Conservation (phyloP, 2,888 invertebrate species). For the Synergus japonicus region DNA sequence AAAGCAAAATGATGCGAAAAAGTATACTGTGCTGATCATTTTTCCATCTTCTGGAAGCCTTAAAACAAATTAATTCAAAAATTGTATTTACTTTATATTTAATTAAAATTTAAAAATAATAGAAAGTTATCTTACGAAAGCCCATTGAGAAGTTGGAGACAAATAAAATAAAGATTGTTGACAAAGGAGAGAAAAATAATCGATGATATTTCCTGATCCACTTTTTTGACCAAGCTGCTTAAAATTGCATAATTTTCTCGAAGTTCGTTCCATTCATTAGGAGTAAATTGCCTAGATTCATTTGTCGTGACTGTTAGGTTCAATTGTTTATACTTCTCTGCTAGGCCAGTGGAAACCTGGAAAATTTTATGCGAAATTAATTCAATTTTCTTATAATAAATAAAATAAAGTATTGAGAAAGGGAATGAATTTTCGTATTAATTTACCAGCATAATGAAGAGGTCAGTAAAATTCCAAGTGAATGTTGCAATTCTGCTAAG, state of each 20-base stretch:
- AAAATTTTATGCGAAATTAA: not conserved
- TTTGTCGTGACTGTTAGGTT: constrained; percentile 78
- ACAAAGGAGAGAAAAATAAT: constrained; percentile 83
- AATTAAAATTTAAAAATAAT: constrained; percentile 16
- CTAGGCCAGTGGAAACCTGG: constrained; percentile 79
- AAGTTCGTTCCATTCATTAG: constrained; percentile 80
- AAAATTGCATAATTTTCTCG: constrained; percentile 83
- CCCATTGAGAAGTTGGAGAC: constrained; percentile 84
- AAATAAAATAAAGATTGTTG: constrained; percentile 87
- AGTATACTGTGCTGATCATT: constrained; percentile 76
- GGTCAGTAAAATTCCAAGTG: constrained; percentile 86
- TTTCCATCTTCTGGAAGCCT: constrained; percentile 59
- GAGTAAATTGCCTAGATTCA: constrained; percentile 72
- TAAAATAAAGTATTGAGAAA: not conserved
- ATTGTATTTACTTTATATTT: not conserved
- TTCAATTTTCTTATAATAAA: constrained; percentile 63
- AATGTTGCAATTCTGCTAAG: constrained; percentile 83
- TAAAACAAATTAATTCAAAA: not conserved
- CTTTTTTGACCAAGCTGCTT: constrained; percentile 80
- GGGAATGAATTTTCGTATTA: constrained; percentile 22
- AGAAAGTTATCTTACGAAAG: constrained; percentile 79
- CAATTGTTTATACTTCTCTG: constrained; percentile 82
- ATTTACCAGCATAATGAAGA: constrained; percentile 85
- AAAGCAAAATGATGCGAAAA: constrained; percentile 79
- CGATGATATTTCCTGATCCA: constrained; percentile 81